Conservation (phyloP, 2,888 invertebrate species). For the Aricia artaxerxes region DNA sequence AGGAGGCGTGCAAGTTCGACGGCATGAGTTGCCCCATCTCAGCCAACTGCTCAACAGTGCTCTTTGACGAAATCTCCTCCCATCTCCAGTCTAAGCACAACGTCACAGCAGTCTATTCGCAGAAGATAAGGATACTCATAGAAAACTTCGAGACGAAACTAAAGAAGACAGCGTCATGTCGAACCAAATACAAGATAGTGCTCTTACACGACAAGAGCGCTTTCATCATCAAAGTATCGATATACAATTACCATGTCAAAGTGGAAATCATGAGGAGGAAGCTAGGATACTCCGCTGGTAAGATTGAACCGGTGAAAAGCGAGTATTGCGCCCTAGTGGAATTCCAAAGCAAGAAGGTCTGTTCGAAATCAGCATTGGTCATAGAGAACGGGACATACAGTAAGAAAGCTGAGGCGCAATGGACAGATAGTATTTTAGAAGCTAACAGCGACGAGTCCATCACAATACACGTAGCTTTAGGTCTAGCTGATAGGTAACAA, state of each 20-base stretch:
- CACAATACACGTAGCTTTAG: constrained; percentile 73
- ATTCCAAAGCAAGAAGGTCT: constrained; percentile 72
- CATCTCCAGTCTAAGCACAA: constrained; percentile 69
- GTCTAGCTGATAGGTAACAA: constrained; percentile 54
- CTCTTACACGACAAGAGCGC: constrained; percentile 72
- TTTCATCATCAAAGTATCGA: constrained; percentile 75
- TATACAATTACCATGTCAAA: constrained; percentile 73
- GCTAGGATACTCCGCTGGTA: constrained; percentile 65
- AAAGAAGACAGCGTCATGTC: constrained; percentile 72
- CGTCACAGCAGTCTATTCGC: constrained; percentile 73
- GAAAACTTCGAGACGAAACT: constrained; percentile 75
- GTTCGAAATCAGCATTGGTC: constrained; percentile 69
- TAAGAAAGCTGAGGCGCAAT: constrained; percentile 74
- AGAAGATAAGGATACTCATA: constrained; percentile 74
- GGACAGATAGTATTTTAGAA: constrained; percentile 71
- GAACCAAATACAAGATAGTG: constrained; percentile 75
- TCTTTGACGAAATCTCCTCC: constrained; percentile 68
- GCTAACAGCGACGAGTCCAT: constrained; percentile 73
- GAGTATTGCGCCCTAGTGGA: constrained; percentile 72
- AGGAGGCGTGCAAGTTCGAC: constrained; percentile 71
- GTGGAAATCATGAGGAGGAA: constrained; percentile 74
- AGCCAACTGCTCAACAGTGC: constrained; percentile 67
- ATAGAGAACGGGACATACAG: constrained; percentile 73
- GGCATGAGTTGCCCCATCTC: constrained; percentile 73
- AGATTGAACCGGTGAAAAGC: constrained; percentile 66